Evolutionary conservation across 1,140 invertebrate species (phyloP).

Genomic region (Temnothorax nylanderi): DNA sequence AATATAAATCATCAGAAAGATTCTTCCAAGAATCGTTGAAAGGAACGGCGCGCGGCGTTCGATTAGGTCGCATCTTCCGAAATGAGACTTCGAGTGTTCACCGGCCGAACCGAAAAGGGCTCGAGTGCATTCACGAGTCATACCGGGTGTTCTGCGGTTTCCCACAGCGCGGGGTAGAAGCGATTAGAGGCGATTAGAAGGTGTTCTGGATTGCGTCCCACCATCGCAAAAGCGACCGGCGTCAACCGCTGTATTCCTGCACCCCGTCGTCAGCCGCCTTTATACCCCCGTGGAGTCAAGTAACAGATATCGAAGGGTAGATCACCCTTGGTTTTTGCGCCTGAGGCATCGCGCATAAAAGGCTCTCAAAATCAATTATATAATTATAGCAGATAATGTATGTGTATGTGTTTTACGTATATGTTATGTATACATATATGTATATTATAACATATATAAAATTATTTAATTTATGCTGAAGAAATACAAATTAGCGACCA

Average conservation of each 20-base stretch:
- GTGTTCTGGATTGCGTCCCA: constrained; percentile 67
- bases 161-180: constrained; percentile 28
- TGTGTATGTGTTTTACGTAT: not conserved
- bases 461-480: not conserved
- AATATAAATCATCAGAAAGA: not conserved
- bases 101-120: constrained; percentile 5
- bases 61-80: constrained; percentile 10
- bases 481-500: not conserved
- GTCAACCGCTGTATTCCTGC: not conserved
- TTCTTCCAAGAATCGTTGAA: not conserved
- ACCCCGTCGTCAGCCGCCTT: constrained; percentile 8
- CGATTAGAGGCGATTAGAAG: constrained; percentile 66
- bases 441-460: not conserved
- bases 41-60: not conserved
- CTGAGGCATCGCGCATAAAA: not conserved
- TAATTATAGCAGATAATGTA: not conserved
- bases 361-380: constrained; percentile 19
- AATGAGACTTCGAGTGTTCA: constrained; percentile 26
- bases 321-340: constrained; percentile 25
- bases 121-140: constrained; percentile 36
- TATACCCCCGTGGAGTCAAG: constrained; percentile 16
- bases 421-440: not conserved
- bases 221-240: constrained; percentile 39
- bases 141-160: constrained; percentile 44
- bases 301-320: constrained; percentile 12